phyloP scores from a whole-genome alignment of 2,888 invertebrate genomes.

The Eudemis profundana region DNA sequence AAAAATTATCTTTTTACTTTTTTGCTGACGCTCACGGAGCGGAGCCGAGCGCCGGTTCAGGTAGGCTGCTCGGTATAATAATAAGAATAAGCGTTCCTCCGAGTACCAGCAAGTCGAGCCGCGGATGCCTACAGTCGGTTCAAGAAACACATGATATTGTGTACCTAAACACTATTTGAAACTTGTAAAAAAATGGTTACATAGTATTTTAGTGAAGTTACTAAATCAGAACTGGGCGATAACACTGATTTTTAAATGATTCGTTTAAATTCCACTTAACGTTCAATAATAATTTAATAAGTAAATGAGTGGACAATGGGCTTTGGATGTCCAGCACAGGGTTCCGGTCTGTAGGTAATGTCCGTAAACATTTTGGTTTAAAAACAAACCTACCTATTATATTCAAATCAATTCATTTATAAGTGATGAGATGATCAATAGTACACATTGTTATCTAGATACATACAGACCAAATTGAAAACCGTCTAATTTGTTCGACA shows the following conservation, averaged over 20 bases:
- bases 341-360: no score
- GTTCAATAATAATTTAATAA: no score
- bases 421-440: neutral
- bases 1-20: constrained; percentile 82
- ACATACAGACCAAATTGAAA: no score
- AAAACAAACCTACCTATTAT: constrained; percentile 6
- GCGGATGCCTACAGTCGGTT: constrained; percentile 13
- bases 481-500: no score
- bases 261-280: no score
- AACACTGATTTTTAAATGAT: no score
- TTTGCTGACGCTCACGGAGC: constrained; percentile 74
- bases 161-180: constrained; percentile 10
- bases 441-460: neutral
- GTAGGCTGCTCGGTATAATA: constrained; percentile 76
- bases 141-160: constrained; percentile 19
- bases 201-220: no score
- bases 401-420: neutral
- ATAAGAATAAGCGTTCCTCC: constrained; percentile 55
- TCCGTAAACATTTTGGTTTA: neutral
- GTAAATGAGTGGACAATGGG: no score
- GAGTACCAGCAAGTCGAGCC: constrained; percentile 17
- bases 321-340: no score
- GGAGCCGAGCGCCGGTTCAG: constrained; percentile 67
- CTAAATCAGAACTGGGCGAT: no score
- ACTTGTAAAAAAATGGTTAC: neutral